Evolutionary conservation across 2,113 vertebrate genomes (phyloP), one percentile per base, ranked within the genome.

Genomic region (Pseudorectes ferrugineus): DNA sequence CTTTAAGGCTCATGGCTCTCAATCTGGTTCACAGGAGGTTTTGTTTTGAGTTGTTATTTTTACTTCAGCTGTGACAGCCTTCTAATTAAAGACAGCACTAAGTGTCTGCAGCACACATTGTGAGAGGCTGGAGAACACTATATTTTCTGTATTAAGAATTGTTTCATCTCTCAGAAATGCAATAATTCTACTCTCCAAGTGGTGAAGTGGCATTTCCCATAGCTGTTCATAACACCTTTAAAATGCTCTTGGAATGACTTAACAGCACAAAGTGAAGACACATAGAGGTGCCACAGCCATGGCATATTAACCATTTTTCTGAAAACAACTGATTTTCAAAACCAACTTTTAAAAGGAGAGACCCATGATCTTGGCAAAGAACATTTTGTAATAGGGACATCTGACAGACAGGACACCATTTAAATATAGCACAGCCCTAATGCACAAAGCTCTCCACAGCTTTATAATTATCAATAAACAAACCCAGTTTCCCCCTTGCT

Each of bases 371-470:
- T 58, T 72, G 49, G 82, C 67, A 73, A 71, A 58, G 89, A 89
- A 96, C 66, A 65, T 57, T 84, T 57, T 85, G 81, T 92, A 73
- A 79, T 0, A 52, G 45, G 76, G 45, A 75, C 40, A 31, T 36
- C 2, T 80, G 75, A 83, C 72, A 88, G 78, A 33, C 81, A 86
- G 58, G 33, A 68, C 24, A 52, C 55, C 14, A 33, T 35, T 77
- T 91, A 93, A 92, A 96, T 84, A 86, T 59, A 91, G 92, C 89
- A 63, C 61, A 81, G 70, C 13, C 31, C 62, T 57, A 65, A 68
- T 4, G 38, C 74, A 75, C 52, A 12, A 17, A 85, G 66, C 59
- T 91, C 80, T 78, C 55, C 43, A 52, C 43, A 66, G 89, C 84
- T 93, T 85, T 67, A 2, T 19, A 84, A 86, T 63, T 59, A 63